Base-by-base conservation (phyloP, 2,797 vertebrate species). In the Falco columbarius region DNA sequence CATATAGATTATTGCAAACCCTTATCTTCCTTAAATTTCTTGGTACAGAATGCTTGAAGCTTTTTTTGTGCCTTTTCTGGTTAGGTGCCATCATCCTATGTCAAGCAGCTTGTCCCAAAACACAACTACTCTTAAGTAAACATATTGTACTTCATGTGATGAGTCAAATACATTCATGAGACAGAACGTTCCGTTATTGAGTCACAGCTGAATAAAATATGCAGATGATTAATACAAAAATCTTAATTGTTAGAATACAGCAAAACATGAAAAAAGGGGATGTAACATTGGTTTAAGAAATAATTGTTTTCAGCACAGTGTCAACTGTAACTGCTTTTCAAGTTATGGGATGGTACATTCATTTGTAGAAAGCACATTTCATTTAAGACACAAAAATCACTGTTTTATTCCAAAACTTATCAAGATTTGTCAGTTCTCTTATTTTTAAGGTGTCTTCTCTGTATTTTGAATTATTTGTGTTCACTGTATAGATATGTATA, bases 211-310 rank as follows among this genome's bases (percentile, higher is more conserved):
- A 96, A 97, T 91, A 65, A 81, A 93, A 93, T 55, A 90, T 65
- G 72, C 86, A 97, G 95, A 97, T 95, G 85, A 92, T 84, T 97
- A 97, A 93, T 93, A 88, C 34, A 77, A 80, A 96, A 96, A 86
- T 61, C 58, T 92, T 94, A 95, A 94, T 95, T 96, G 87, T 94
- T 91, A 84, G 81, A 67, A 46, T 85, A 75, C 36, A 8, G 20
- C 74, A 82, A 91, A 62, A 74, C 18, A 68, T 71, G 46, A 94
- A 96, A 91, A 82, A 77, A 94, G 46, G 90, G 59, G 12, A 63
- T 86, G 12, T 70, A 89, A 58, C 36, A 46, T 68, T 79, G 81
- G 67, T 91, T 81, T 95, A 56, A 74, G 68, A 94, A 94, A 63
- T 80, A 96, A 14, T 93, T 81, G n/a, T 34, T 95, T 95, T 96